Conservation (phyloP, 1,140 invertebrate species). For the Pseudomyrmex cubaensis region DNA sequence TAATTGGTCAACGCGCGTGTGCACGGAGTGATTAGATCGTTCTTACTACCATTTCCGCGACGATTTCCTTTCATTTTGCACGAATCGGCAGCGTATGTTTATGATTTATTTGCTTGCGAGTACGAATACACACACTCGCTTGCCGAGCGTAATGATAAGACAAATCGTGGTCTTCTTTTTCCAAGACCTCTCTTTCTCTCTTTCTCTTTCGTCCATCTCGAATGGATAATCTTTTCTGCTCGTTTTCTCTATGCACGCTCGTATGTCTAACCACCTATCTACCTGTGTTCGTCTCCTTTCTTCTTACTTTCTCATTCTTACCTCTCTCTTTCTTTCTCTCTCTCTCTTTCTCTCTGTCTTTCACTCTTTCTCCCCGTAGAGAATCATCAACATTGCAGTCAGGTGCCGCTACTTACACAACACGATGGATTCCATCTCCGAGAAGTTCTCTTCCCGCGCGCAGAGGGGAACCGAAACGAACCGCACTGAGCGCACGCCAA, state of each 20-base stretch:
- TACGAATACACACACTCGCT: neutral
- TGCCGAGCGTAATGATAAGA: constrained; percentile 6
- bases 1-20: neutral
- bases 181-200: neutral
- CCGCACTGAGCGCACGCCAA: constrained; percentile 38
- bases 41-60: constrained; percentile 22
- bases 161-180: constrained; percentile 39
- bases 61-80: constrained; percentile 13
- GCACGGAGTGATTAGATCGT: constrained; percentile 6
- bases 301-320: constrained; percentile 45
- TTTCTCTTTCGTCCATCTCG: neutral
- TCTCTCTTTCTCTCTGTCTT: constrained; percentile 20
- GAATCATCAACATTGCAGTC: constrained; percentile 78
- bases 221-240: constrained; percentile 13
- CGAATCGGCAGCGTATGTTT: constrained; percentile 11
- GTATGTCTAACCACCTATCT: constrained; percentile 38
- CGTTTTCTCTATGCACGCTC: constrained; percentile 13
- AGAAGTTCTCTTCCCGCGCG: constrained; percentile 24
- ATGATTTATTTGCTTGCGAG: constrained; percentile 20
- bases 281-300: constrained; percentile 56
- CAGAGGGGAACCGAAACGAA: constrained; percentile 46
- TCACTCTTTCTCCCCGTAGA: constrained; percentile 13
- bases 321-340: neutral
- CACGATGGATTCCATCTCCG: constrained; percentile 77
- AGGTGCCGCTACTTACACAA: constrained; percentile 82